Evolutionary conservation across 1,140 invertebrate species (phyloP).

Genomic region (Tetragonula clypearis): DNA sequence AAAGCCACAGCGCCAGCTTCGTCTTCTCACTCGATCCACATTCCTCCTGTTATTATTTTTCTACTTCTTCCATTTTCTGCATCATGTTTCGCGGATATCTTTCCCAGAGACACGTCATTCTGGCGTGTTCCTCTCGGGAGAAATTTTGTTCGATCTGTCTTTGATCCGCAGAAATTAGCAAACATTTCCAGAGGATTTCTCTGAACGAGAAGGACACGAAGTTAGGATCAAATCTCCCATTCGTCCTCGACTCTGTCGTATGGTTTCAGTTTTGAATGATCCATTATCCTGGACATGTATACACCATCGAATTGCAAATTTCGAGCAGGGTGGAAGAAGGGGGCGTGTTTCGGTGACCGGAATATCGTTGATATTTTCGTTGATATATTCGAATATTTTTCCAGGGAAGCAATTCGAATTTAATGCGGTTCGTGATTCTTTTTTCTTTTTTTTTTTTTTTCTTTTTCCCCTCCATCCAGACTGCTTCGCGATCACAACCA

Average conservation of each 20-base stretch:
- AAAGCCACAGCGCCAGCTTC: not conserved
- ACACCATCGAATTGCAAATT: conserved; percentile 40
- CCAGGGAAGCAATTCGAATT: conserved; percentile 42
- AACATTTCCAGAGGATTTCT: too few relatives aligned
- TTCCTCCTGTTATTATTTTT: not conserved
- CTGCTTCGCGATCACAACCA: conserved; percentile 16
- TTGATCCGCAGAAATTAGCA: too few relatives aligned
- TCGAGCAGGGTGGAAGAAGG: not conserved
- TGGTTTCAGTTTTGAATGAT: not conserved
- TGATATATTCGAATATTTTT: conserved; percentile 51
- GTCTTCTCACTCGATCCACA: not conserved
- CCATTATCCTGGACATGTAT: not conserved
- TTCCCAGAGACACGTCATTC: too few relatives aligned
- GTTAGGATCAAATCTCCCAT: too few relatives aligned
- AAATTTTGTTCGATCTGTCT: too few relatives aligned
- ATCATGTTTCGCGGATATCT: not conserved
- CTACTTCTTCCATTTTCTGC: not conserved
- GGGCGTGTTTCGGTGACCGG: not conserved
- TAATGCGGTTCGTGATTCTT: conserved; percentile 36
- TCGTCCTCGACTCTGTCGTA: too few relatives aligned
- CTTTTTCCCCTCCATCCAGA: not conserved
- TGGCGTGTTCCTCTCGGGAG: not conserved
- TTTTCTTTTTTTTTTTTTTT: not conserved
- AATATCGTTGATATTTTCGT: conserved; percentile 29
- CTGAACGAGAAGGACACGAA: too few relatives aligned